A percentile compares a stretch with the other conserved stretches of the same genome.
Evolutionary conservation across 2,113 vertebrate species (phyloP).

Genomic region (Solea senegalensis): DNA sequence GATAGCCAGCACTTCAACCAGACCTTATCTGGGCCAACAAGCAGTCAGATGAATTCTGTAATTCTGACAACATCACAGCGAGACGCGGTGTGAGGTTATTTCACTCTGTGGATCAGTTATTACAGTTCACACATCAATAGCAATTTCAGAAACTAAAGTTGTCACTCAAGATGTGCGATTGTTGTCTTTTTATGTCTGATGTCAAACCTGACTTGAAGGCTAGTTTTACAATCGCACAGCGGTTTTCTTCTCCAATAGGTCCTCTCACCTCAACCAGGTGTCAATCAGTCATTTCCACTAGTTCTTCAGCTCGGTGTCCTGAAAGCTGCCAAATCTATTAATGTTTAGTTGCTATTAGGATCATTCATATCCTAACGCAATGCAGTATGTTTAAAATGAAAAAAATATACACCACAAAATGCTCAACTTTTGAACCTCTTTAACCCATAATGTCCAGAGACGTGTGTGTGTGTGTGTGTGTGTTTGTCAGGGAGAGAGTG

Average conservation of each 20-base stretch:
- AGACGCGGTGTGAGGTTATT: constrained; percentile 23
- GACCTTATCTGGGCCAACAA: constrained; percentile 51
- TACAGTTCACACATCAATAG: constrained; percentile 37
- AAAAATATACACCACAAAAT: no score
- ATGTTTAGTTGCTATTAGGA: no score
- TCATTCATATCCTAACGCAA: no score
- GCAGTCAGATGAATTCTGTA: constrained; percentile 31
- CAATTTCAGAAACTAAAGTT: not conserved
- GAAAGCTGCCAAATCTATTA: no score
- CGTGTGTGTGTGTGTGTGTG: no score
- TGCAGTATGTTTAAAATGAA: no score
- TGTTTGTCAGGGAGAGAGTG: no score
- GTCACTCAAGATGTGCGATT: not conserved
- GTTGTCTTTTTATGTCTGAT: constrained; percentile 9
- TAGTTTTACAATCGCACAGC: not conserved
- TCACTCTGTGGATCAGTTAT: constrained; percentile 45
- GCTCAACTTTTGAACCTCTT: no score
- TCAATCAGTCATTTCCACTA: not conserved
- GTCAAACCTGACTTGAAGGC: not conserved
- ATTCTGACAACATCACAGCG: constrained; percentile 48
- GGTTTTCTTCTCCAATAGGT: not conserved
- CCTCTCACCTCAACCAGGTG: not conserved
- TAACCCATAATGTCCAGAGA: no score
- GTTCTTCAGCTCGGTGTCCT: no score
- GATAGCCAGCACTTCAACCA: constrained; percentile 57